Conservation (phyloP, 2,113 vertebrate genomes). For the Amblyornis subalaris region DNA sequence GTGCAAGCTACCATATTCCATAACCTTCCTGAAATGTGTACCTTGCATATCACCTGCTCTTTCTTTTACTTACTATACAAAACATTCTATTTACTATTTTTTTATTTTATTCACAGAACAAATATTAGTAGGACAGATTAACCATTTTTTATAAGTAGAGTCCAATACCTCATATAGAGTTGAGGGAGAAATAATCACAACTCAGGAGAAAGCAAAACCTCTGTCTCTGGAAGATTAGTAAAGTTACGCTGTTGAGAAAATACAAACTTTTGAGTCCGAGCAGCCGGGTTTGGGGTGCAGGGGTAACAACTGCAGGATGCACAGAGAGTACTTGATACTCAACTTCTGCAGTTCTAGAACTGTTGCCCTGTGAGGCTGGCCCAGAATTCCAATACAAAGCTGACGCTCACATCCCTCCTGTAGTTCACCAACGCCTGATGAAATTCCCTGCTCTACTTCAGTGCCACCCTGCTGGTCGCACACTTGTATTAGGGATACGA, state of each 20-base stretch:
- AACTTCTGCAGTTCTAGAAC: not conserved
- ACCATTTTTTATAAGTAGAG: not conserved
- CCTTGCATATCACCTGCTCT: not conserved
- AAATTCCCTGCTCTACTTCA: not conserved
- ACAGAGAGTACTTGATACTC: not conserved
- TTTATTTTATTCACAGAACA: not conserved
- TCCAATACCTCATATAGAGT: not conserved
- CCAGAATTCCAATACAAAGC: not conserved
- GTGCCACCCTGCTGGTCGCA: not conserved
- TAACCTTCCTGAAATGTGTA: not conserved
- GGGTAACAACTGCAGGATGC: not conserved
- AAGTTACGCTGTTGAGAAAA: not conserved
- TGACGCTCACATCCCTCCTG: not conserved
- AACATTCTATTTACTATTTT: not conserved
- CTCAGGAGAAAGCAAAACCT: not conserved
- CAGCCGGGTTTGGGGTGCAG: not conserved
- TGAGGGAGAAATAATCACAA: not conserved
- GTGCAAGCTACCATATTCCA: not conserved
- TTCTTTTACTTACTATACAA: not conserved
- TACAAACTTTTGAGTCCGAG: accelerated
- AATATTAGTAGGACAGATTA: not conserved
- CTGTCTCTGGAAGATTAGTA: not conserved
- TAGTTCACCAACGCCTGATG: accelerated
- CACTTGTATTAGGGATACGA: accelerated
- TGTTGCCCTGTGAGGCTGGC: not conserved